Percentiles rank a stretch among this genome's conserved stretches.
Conservation (phyloP, 2,797 vertebrate genomes). For the Antennarius maculatus region DNA sequence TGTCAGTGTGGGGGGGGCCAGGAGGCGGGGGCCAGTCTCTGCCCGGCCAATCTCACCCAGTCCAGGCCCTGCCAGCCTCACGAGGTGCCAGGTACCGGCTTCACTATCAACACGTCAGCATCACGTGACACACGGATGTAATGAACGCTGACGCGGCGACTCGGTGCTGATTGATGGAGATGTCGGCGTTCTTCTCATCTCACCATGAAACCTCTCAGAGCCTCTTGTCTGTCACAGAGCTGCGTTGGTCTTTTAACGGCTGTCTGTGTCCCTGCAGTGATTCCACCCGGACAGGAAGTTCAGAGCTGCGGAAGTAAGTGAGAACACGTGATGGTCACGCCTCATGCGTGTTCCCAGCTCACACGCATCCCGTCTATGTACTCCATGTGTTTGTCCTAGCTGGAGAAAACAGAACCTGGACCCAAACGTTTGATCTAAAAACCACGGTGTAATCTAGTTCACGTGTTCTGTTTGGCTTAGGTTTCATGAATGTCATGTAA, state of each 20-base stretch:
- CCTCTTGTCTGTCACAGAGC: conserved; percentile 36
- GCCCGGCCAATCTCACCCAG: conserved; percentile 86
- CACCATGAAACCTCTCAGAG: not conserved
- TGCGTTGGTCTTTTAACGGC: conserved; percentile 24
- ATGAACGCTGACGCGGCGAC: conserved; percentile 38
- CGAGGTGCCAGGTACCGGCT: conserved; percentile 85
- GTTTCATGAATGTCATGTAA: too few relatives aligned
- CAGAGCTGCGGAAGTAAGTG: conserved; percentile 88
- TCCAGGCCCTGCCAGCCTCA: conserved; percentile 84
- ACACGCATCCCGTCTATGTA: not conserved
- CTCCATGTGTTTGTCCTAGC: too few relatives aligned
- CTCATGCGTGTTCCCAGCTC: not conserved
- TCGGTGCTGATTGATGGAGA: conserved; percentile 32
- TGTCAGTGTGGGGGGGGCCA: conserved; percentile 82
- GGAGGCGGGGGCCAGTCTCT: conserved; percentile 78
- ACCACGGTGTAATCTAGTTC: too few relatives aligned
- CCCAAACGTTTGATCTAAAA: too few relatives aligned
- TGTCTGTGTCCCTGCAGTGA: conserved; percentile 76
- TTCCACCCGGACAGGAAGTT: conserved; percentile 89
- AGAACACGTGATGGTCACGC: not conserved
- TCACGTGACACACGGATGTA: too few relatives aligned
- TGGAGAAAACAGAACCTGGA: too few relatives aligned
- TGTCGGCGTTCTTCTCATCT: conserved; percentile 31
- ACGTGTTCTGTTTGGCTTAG: too few relatives aligned
- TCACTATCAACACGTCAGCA: too few relatives aligned